Evolutionary conservation across 2,113 vertebrate species (phyloP), one percentile per base, ranked within the genome.

Genomic region (Lipophrys pholis): DNA sequence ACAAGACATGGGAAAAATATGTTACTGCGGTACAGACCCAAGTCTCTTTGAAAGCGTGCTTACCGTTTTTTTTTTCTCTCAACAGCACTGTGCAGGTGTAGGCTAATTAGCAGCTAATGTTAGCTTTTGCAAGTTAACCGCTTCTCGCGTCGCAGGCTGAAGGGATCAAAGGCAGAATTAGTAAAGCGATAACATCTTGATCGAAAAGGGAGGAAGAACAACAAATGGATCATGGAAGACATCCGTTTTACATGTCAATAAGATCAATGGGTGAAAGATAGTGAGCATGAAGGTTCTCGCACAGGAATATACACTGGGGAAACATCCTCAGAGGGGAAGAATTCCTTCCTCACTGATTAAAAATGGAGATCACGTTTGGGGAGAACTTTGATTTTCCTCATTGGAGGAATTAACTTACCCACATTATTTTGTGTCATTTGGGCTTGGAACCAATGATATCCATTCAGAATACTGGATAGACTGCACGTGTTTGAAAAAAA

Each of bases 111-210:
- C 43, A 35, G 42, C 63, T 71, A 78, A 79, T 36, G 59, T 63
- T 73, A 66, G 21, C 57, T 17, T 60, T 65, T n/a, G 16, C 42
- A 56, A 45, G 64, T 75, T 61, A 66, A 36, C 57, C 45, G 40
- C 6, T 65, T 76, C 75, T 66, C 59, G 51, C 64, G 51, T 9
- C 14, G 15, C 45, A 71, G 65, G 62, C 61, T 3, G 16, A 21
- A 53, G 58, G 74, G 77, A 87, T 91, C 85, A 88, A 80, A 84
- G 73, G 54, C 45, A 74, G 69, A 87, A 86, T 87, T 86, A 82
- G 65, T 50, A 35, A 21, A 66, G 69, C 55, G 84, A 89, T 84
- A 76, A 73, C 51, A 59, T 78, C 69, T 58, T 68, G 72, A 88
- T 87, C 62, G 57, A 85, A 80, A 76, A 8, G 62, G 76, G 68